These are phyloP conservation scores for Cotesia chilonis DNA, from an alignment of 1,140 invertebrate species.

Conservation along the genomic window DNA sequence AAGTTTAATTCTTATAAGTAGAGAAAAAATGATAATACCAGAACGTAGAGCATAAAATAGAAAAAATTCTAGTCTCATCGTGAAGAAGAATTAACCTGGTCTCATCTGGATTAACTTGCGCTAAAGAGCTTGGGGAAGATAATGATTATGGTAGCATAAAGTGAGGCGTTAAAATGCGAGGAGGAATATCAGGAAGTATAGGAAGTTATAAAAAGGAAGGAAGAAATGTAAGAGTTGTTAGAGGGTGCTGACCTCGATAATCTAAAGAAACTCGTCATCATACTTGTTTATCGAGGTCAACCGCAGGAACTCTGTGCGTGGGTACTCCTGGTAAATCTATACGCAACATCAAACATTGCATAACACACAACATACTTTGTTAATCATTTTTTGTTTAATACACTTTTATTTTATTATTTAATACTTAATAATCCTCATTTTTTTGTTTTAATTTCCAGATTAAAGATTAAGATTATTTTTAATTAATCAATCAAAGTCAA, in stretches of 20 bases:
- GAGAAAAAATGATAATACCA: no score
- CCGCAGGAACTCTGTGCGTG: slow-evolving; percentile 36
- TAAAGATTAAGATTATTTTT: slow-evolving; percentile 5
- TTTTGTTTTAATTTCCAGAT: slow-evolving; percentile 27
- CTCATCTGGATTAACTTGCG: no score
- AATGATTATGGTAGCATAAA: neutral
- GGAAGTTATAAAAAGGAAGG: slow-evolving; percentile 23
- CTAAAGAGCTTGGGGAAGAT: no score
- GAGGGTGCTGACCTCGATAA: slow-evolving; percentile 51
- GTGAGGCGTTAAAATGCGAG: neutral
- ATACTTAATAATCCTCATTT: slow-evolving; percentile 13
- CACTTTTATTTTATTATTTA: slow-evolving; percentile 19
- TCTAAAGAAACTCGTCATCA: slow-evolving; percentile 42
- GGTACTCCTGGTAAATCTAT: slow-evolving; percentile 32
- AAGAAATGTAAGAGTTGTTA: slow-evolving; percentile 22
- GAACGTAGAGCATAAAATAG: no score
- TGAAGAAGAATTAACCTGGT: no score
- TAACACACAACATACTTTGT: slow-evolving; percentile 24
- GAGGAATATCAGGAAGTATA: slow-evolving; percentile 33
- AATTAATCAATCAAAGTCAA: neutral
- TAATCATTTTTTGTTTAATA: slow-evolving; percentile 24
- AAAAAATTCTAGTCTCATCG: no score
- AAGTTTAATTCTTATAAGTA: no score
- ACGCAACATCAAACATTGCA: slow-evolving; percentile 33
- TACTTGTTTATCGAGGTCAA: slow-evolving; percentile 45